A percentile compares a stretch with the other conserved stretches of the same genome.
phyloP scores from a whole-genome alignment of 2,888 invertebrate species.

The Trachelus iudaicus region DNA sequence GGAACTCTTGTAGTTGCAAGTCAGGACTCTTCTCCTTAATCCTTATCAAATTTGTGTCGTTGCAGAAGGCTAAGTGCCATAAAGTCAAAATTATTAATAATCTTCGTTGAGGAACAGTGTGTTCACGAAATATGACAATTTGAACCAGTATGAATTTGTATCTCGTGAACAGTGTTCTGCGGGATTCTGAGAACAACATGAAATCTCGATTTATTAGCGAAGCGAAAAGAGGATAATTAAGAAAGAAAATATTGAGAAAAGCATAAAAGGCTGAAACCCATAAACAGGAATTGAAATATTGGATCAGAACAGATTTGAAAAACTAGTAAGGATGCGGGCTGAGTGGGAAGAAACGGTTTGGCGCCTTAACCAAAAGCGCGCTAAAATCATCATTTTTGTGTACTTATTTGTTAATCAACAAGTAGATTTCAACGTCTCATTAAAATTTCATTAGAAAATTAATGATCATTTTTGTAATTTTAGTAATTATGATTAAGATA shows the following conservation, averaged over 20 bases:
- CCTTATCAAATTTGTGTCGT: too few species aligned
- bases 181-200: background rate
- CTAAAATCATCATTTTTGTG: background rate
- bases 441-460: background rate
- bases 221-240: background rate
- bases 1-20: background rate
- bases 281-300: background rate
- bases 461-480: background rate
- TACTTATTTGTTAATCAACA: background rate
- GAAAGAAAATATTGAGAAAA: background rate
- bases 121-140: background rate
- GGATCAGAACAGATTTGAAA: background rate
- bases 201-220: background rate
- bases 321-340: background rate
- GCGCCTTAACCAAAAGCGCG: slow-evolving; percentile 5
- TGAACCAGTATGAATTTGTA: background rate
- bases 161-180: background rate
- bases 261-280: background rate
- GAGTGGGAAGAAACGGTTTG: background rate
- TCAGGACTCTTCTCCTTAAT: too few species aligned
- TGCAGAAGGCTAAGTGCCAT: too few species aligned
- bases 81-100: background rate
- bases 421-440: background rate
- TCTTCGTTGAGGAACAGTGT: background rate
- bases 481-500: background rate